A percentile compares a stretch with the other conserved stretches of the same genome.
These are phyloP conservation scores for Rhyacophila evoluta DNA, from an alignment of 2,888 invertebrate species.

Conservation along the genomic window DNA sequence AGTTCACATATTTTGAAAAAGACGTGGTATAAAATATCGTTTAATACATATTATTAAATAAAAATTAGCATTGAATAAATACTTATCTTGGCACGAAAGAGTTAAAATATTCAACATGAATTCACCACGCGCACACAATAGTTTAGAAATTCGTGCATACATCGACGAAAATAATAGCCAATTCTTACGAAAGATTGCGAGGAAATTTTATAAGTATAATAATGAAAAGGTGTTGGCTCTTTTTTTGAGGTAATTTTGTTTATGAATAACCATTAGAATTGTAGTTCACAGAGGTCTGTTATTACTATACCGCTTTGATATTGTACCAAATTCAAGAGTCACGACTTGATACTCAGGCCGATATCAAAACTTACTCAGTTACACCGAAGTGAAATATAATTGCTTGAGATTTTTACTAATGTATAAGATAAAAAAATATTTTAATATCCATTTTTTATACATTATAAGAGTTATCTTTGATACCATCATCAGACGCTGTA, in stretches of 20 bases:
- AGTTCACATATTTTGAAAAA: too few relatives aligned
- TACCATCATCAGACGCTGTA: too few relatives aligned
- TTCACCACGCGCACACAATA: neutral
- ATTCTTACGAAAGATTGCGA: conserved; percentile 25
- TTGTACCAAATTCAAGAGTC: conserved; percentile 13
- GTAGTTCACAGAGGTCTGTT: conserved; percentile 19
- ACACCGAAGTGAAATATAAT: neutral
- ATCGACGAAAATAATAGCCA: conserved; percentile 12
- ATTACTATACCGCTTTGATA: conserved; percentile 6
- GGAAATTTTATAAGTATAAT: conserved; percentile 23
- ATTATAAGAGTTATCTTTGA: too few relatives aligned
- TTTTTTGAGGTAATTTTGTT: conserved; percentile 10
- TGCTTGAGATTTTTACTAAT: neutral
- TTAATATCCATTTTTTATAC: neutral
- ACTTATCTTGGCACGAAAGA: neutral
- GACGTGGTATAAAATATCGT: too few relatives aligned
- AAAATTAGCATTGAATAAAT: too few relatives aligned
- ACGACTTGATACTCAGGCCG: neutral
- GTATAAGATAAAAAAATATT: neutral
- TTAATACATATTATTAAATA: too few relatives aligned
- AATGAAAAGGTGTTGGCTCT: conserved; percentile 28
- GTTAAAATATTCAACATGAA: conserved; percentile 10
- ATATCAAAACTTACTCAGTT: conserved; percentile 19
- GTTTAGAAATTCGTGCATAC: conserved; percentile 6
- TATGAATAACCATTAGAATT: conserved; percentile 23